Conservation (phyloP, 2,113 vertebrate genomes). For the Actenoides lindsayi region DNA sequence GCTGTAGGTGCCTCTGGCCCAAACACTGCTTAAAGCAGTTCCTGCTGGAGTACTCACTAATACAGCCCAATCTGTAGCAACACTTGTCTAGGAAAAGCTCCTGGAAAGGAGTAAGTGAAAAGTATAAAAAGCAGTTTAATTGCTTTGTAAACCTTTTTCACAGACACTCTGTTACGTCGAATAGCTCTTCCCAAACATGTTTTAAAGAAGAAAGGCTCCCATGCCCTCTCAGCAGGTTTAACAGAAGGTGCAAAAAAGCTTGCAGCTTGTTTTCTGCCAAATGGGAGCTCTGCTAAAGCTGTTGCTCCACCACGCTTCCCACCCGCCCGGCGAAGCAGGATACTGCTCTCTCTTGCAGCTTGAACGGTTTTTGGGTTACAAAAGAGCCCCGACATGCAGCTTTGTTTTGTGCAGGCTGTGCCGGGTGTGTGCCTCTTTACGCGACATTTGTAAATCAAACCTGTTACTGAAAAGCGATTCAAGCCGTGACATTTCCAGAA, state of each 20-base stretch:
- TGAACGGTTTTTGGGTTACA: background rate
- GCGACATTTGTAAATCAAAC: slow-evolving; percentile 1
- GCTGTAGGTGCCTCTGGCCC: background rate
- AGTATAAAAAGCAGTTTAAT: background rate
- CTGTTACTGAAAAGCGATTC: background rate
- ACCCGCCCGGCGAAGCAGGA: background rate
- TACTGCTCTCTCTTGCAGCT: background rate
- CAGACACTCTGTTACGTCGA: background rate
- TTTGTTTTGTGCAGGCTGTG: background rate
- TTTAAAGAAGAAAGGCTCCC: background rate
- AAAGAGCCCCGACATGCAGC: background rate
- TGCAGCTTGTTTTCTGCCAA: background rate
- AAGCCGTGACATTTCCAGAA: background rate
- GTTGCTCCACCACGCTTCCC: background rate
- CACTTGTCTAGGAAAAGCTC: background rate
- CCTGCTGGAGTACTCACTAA: background rate
- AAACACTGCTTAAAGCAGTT: background rate
- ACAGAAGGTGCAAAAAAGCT: background rate
- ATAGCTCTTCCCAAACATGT: background rate
- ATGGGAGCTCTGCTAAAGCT: background rate
- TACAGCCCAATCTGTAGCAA: background rate
- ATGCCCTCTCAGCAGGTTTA: background rate
- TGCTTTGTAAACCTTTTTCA: background rate
- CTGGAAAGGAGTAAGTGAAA: background rate
- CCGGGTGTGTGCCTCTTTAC: rapidly evolving